Evolutionary conservation across 2,888 invertebrate species (phyloP), one percentile per base, ranked within the genome.

Genomic region (Sarcophaga variegata): DNA sequence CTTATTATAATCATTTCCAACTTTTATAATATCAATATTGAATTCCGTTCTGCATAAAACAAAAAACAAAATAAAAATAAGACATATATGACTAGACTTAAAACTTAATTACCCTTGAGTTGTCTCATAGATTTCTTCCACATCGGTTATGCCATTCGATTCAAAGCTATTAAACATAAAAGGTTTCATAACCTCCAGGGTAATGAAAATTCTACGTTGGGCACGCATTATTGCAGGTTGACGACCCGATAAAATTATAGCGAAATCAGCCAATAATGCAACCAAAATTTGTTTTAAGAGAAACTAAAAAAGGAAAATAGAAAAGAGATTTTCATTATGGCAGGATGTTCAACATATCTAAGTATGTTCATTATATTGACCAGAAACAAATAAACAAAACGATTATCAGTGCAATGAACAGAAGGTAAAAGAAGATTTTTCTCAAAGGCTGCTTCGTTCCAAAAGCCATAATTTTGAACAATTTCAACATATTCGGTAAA

Each of bases 271-370:
- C 6, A 91, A 3, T 1, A 91, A 10, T 0, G 91, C 88, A 1
- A 92, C 92, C 2, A 91, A 0, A 4, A 92, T 62, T 81, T 92
- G 91, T 63, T 91, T 90, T 14, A 89, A 87, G n/a, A 91, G 83
- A 6, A 89, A 10, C 89, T 89, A 11, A 14, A 72, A 62, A 49
- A 49, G 8, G 4, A 14, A 49, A 54, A 54, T 14, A 14, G 12
- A 54, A 37, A 8, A 37, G 37, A 37, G 2, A 37, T 37, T 37
- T 8, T 37, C 2, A 37, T 37, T 37, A 37, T 37, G 8, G 37
- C 37, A 37, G 0, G 10, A 1, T 1, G 2, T 37, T 8, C 37
- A 37, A 22, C 22, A 22, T 22, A 22, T 22, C 37, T 37, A 8
- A 37, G 1, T 37, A 37, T 10, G 37, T 2, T 37, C 5, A n/a